These are phyloP conservation scores for Dicrostonyx torquatus DNA, from an alignment of 2,797 vertebrate genomes.

Conservation along the genomic window DNA sequence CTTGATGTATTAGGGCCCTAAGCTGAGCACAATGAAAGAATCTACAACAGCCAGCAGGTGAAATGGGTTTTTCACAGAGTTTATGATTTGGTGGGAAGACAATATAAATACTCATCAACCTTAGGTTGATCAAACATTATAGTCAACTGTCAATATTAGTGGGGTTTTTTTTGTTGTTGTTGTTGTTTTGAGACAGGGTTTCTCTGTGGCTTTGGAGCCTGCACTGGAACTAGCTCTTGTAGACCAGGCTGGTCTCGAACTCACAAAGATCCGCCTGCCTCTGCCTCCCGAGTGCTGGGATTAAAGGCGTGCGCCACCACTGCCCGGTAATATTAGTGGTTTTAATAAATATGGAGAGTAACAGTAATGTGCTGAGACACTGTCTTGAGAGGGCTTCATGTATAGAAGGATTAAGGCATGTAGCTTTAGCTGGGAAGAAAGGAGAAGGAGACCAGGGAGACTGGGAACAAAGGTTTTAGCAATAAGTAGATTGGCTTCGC, in stretches of 20 bases:
- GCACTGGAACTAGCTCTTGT: too few species aligned
- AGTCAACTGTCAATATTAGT: background rate
- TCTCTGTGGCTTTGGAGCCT: too few species aligned
- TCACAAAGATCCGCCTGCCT: too few species aligned
- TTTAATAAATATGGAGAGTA: background rate
- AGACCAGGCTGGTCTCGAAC: too few species aligned
- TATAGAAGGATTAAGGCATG: background rate
- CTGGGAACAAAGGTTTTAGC: background rate
- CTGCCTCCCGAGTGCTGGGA: too few species aligned
- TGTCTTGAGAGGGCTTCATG: background rate
- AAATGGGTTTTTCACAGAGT: background rate
- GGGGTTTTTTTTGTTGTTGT: too few species aligned
- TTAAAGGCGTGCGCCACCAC: too few species aligned
- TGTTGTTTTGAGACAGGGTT: too few species aligned
- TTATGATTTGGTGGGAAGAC: background rate
- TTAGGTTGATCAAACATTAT: background rate
- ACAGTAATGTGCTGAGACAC: background rate
- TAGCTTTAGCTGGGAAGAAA: background rate
- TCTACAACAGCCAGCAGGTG: constrained; percentile 19
- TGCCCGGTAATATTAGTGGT: too few species aligned
- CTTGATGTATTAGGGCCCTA: background rate
- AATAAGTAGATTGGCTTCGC: background rate
- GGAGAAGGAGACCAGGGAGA: background rate
- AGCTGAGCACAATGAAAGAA: background rate
- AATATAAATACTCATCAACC: background rate